These are phyloP conservation scores for Oxytorus armatus DNA, from an alignment of 2,888 invertebrate species.

Conservation along the genomic window DNA sequence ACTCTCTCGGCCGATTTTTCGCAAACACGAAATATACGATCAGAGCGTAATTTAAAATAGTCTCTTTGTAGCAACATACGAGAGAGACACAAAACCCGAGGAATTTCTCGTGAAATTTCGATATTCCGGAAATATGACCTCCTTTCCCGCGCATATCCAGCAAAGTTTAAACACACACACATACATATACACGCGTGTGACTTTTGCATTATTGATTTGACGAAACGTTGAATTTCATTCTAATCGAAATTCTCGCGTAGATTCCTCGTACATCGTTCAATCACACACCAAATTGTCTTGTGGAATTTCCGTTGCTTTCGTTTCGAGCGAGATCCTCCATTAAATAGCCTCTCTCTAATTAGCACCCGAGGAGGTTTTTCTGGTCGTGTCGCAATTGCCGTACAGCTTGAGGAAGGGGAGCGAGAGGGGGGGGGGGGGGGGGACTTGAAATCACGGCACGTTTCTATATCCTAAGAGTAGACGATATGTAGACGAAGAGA, in stretches of 20 bases:
- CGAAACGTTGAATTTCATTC: constrained; percentile 24
- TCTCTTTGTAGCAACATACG: too few species aligned
- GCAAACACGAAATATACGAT: background rate
- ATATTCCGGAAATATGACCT: constrained; percentile 2
- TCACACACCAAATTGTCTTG: constrained; percentile 1
- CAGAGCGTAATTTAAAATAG: background rate
- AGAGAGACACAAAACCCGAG: background rate
- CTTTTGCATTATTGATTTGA: background rate
- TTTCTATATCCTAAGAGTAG: too few species aligned
- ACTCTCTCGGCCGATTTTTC: constrained; percentile 7
- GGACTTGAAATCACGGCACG: constrained; percentile 21
- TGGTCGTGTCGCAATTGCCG: constrained; percentile 54
- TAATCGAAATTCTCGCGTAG: too few species aligned
- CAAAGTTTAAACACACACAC: too few species aligned
- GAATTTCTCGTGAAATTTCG: constrained; percentile 5
- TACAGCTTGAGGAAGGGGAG: constrained; percentile 3
- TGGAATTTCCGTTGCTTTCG: constrained; percentile 68
- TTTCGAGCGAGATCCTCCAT: constrained; percentile 59
- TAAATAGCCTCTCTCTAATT: constrained; percentile 59
- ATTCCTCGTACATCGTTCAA: constrained; percentile 4
- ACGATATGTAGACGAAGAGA: too few species aligned
- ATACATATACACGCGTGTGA: too few species aligned
- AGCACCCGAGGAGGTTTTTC: constrained; percentile 34
- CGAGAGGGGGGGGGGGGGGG: too few species aligned
- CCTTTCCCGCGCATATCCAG: too few species aligned